Conservation (phyloP, 2,113 vertebrate genomes). For the Corythornis madagascariensis region DNA sequence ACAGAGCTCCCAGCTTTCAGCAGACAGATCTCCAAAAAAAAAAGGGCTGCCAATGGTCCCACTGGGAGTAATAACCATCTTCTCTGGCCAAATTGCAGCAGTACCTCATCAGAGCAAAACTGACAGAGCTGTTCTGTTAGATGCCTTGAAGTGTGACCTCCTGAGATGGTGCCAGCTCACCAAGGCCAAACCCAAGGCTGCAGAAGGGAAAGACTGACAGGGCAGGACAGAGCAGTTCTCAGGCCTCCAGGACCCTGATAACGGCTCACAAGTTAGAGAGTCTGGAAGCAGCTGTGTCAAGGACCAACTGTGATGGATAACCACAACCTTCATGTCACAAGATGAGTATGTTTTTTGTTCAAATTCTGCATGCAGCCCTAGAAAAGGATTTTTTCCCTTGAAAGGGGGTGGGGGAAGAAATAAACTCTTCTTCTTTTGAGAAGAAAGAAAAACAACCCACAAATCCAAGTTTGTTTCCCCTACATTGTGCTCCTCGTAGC, state of each 20-base stretch:
- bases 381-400: neutral
- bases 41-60: neutral
- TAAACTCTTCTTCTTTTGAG: neutral
- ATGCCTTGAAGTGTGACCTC: neutral
- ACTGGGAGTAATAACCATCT: neutral
- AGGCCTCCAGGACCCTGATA: neutral
- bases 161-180: rapidly evolving
- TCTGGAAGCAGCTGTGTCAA: neutral
- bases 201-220: neutral
- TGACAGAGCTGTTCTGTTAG: neutral
- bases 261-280: neutral
- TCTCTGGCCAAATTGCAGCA: neutral
- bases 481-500: neutral
- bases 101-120: neutral
- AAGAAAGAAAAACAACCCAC: neutral
- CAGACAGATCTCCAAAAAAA: neutral
- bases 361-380: neutral
- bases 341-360: neutral
- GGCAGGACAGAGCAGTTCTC: neutral
- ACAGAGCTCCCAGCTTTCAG: neutral
- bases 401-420: neutral
- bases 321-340: neutral
- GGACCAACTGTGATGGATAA: neutral
- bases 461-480: neutral
- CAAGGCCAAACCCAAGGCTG: neutral